Evolutionary conservation across 2,797 vertebrate species (phyloP).

Genomic region (Scyliorhinus canicula): DNA sequence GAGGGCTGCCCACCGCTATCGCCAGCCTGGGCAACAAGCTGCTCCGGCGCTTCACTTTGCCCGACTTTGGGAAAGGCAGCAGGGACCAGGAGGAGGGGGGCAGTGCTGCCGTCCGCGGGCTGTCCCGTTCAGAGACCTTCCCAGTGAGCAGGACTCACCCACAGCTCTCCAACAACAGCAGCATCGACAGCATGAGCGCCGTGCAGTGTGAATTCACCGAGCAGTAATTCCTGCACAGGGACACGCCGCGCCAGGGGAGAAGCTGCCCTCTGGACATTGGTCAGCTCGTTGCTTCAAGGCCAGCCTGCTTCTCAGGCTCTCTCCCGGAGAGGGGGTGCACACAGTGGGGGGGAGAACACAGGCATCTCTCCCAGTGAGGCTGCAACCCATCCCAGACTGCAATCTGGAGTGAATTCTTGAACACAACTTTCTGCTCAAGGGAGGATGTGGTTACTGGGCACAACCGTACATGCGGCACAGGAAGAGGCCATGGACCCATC

Average conservation of each 20-base stretch:
- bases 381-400: neutral
- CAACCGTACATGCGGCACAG: neutral
- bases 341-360: too few species aligned
- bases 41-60: conserved; percentile 59
- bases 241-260: neutral
- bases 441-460: too few species aligned
- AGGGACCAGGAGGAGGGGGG: conserved; percentile 39
- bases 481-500: neutral
- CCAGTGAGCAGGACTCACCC: conserved; percentile 50
- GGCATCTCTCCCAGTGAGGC: neutral
- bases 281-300: neutral
- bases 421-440: too few species aligned
- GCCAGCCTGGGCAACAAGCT: conserved; percentile 54
- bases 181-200: conserved; percentile 65
- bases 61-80: conserved; percentile 52
- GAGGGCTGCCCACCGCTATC: conserved; percentile 44
- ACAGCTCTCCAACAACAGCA: conserved; percentile 56
- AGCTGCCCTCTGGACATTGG: too few species aligned
- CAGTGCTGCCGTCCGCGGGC: conserved; percentile 32
- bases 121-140: conserved; percentile 59
- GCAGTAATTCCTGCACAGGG: conserved; percentile 41
- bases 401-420: neutral
- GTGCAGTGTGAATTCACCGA: conserved; percentile 67
- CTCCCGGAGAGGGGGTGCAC: too few species aligned
- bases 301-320: too few species aligned